These are phyloP conservation scores for Zonitis immaculata DNA, from an alignment of 2,888 invertebrate genomes.

Conservation along the genomic window DNA sequence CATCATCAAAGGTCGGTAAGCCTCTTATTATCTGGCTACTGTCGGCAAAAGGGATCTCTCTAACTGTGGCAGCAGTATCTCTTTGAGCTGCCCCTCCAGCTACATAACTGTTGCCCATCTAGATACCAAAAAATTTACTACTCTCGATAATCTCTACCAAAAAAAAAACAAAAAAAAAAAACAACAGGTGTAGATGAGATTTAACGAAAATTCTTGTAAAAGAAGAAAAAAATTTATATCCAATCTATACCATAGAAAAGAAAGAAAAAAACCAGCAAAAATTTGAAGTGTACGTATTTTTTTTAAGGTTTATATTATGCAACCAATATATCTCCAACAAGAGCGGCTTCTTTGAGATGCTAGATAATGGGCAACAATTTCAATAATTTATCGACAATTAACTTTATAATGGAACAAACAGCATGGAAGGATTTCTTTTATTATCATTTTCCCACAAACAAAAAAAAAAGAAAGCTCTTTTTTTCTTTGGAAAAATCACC, in stretches of 20 bases:
- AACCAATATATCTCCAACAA: slow-evolving; percentile 39
- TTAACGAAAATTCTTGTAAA: not conserved
- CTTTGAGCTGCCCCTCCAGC: slow-evolving; percentile 16
- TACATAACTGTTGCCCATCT: too few species aligned
- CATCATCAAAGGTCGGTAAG: slow-evolving; percentile 45
- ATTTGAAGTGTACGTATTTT: not conserved
- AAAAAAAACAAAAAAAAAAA: too few species aligned
- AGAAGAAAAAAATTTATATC: not conserved
- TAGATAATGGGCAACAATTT: slow-evolving; percentile 40
- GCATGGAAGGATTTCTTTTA: not conserved
- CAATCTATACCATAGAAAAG: too few species aligned
- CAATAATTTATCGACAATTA: slow-evolving; percentile 46
- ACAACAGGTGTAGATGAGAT: slow-evolving; percentile 4
- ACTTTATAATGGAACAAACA: slow-evolving; percentile 13
- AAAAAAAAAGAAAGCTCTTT: not conserved
- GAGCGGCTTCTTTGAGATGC: slow-evolving; percentile 41
- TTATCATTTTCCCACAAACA: not conserved
- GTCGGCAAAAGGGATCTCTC: slow-evolving; percentile 41
- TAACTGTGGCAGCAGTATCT: not conserved
- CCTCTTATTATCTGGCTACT: slow-evolving; percentile 50
- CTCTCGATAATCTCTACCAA: too few species aligned
- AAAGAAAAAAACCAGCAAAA: not conserved
- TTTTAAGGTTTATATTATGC: slow-evolving; percentile 35
- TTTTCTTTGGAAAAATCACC: not conserved
- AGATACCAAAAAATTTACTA: too few species aligned